Percentiles rank a stretch among this genome's conserved stretches.
Conservation (phyloP, 2,797 vertebrate species). For the Neopelma chrysocephalum region DNA sequence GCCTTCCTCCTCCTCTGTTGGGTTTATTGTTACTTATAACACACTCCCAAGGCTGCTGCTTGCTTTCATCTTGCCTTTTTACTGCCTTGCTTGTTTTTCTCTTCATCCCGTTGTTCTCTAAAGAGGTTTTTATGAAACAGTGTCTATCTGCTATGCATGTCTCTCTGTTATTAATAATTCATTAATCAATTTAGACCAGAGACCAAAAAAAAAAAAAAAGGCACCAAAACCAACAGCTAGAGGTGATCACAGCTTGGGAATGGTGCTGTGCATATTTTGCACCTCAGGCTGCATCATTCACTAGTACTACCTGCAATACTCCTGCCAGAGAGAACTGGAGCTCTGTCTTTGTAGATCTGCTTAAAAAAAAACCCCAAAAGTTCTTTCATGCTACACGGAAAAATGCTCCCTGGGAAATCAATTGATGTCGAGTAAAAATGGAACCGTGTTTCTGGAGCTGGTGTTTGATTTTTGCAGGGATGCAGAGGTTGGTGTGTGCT, state of each 20-base stretch:
- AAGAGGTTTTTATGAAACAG: conserved; percentile 12
- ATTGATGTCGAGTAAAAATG: neutral
- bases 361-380: neutral
- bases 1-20: neutral
- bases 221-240: neutral
- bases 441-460: neutral
- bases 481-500: accelerated
- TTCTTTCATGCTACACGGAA: neutral
- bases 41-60: neutral
- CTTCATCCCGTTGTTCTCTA: neutral
- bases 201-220: neutral
- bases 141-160: neutral
- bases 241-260: neutral
- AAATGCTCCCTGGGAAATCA: neutral
- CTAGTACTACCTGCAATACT: neutral
- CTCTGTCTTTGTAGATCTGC: neutral
- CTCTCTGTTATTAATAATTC: conserved; percentile 51
- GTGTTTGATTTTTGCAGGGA: neutral
- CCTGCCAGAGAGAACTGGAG: neutral
- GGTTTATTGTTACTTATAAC: neutral
- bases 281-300: neutral
- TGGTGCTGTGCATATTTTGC: neutral
- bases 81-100: conserved; percentile 1
- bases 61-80: conserved; percentile 36
- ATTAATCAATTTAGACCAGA: conserved; percentile 39